Evolutionary conservation across 2,797 vertebrate genomes (phyloP).

Genomic region (Apogon talboti): DNA sequence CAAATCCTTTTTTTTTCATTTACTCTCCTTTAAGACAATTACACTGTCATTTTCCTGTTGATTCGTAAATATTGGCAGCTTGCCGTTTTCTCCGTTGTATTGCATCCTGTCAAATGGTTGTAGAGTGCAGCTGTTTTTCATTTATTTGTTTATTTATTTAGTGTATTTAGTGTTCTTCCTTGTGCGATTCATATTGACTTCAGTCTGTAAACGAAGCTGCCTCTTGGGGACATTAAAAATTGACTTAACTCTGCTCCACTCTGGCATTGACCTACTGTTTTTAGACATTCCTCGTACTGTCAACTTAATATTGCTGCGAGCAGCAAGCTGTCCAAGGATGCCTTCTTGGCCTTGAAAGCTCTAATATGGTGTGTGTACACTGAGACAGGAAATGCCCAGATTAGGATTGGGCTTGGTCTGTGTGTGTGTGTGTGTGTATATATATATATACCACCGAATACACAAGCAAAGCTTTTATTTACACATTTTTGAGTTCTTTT

Average conservation of each 20-base stretch:
- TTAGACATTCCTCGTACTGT: slow-evolving; percentile 26
- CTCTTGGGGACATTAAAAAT: slow-evolving; percentile 45
- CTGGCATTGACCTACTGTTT: slow-evolving; percentile 30
- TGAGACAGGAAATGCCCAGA: slow-evolving; percentile 17
- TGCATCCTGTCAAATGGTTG: not conserved
- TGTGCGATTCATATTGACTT: slow-evolving; percentile 14
- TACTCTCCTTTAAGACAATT: slow-evolving; percentile 20
- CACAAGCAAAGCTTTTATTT: no score
- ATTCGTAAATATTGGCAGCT: slow-evolving; percentile 15
- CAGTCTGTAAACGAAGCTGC: slow-evolving; percentile 16
- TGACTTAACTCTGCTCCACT: slow-evolving; percentile 20
- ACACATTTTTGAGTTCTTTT: no score
- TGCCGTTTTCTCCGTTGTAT: not conserved
- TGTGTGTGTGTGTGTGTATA: not conserved
- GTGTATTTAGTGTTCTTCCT: slow-evolving; percentile 18
- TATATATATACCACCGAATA: no score
- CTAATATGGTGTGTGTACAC: slow-evolving; percentile 30
- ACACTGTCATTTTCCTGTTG: slow-evolving; percentile 8
- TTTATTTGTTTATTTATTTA: slow-evolving; percentile 12
- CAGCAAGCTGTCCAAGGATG: slow-evolving; percentile 58
- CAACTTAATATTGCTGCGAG: slow-evolving; percentile 42
- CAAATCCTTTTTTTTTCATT: not conserved
- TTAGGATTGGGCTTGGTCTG: slow-evolving; percentile 15
- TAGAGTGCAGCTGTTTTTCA: slow-evolving; percentile 1
- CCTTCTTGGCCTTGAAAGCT: slow-evolving; percentile 20